These are phyloP conservation scores for Molossus molossus DNA, from an alignment of 2,797 vertebrate genomes.

Conservation along the genomic window DNA sequence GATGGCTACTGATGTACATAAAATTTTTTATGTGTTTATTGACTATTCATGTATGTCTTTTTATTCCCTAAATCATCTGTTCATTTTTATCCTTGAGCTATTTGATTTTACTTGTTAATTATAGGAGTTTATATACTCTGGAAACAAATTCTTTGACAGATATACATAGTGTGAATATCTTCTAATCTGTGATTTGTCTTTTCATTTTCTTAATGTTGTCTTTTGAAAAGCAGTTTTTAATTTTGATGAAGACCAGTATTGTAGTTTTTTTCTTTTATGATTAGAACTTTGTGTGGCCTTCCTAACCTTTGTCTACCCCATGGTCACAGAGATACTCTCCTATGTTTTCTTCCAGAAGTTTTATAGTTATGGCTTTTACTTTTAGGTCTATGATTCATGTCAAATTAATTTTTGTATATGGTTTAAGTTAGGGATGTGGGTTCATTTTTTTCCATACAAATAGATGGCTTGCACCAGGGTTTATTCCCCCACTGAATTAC, in stretches of 20 bases:
- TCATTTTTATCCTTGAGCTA: not conserved
- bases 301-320: not conserved
- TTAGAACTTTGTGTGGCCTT: not conserved
- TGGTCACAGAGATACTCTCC: not conserved
- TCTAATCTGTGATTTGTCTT: conserved; percentile 9
- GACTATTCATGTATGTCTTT: not conserved
- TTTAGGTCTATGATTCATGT: not conserved
- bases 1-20: not conserved
- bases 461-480: not conserved
- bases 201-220: not conserved
- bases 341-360: not conserved
- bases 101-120: conserved; percentile 11
- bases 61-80: not conserved
- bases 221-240: conserved; percentile 41
- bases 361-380: not conserved
- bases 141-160: not conserved
- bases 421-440: not conserved
- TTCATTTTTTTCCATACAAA: conserved; percentile 10
- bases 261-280: not conserved
- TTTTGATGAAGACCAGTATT: not conserved
- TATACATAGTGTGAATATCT: not conserved
- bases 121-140: not conserved
- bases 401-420: not conserved
- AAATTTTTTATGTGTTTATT: not conserved
- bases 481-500: not conserved